Evolutionary conservation across 2,113 vertebrate genomes (phyloP).

Genomic region (Neogale vison): DNA sequence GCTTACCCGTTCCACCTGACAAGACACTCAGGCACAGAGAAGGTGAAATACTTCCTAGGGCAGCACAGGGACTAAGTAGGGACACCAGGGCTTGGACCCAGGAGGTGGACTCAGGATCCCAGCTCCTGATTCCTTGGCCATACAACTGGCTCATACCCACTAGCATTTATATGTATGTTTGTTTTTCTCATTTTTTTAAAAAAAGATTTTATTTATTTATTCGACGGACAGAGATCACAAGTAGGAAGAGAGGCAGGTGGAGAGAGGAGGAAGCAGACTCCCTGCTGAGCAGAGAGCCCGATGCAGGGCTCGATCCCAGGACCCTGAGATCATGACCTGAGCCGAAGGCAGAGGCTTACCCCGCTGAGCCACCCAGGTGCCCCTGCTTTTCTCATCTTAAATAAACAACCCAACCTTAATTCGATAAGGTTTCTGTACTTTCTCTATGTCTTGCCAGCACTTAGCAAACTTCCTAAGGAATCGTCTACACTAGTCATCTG

Average conservation of each 20-base stretch:
- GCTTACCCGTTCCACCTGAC: neutral
- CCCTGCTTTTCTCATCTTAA: neutral
- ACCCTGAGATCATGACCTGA: no score
- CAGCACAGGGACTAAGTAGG: neutral
- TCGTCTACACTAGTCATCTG: neutral
- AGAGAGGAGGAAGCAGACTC: no score
- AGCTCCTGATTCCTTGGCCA: neutral
- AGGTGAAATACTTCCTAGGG: neutral
- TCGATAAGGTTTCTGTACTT: neutral
- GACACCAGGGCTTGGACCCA: neutral
- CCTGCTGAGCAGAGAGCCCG: no score
- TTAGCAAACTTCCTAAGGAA: neutral
- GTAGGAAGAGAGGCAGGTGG: no score
- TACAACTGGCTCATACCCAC: neutral
- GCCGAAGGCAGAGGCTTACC: no score
- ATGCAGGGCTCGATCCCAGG: no score
- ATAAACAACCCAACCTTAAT: neutral
- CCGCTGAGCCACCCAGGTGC: no score
- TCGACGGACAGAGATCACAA: no score
- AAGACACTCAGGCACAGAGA: neutral
- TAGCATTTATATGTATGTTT: neutral
- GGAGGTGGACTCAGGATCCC: neutral
- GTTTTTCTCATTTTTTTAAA: neutral
- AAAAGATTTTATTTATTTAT: no score
- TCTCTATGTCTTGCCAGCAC: neutral